Percentiles rank a stretch among this genome's conserved stretches.
Evolutionary conservation across 2,797 vertebrate species (phyloP).

Genomic region (Catamblyrhynchus diadema): DNA sequence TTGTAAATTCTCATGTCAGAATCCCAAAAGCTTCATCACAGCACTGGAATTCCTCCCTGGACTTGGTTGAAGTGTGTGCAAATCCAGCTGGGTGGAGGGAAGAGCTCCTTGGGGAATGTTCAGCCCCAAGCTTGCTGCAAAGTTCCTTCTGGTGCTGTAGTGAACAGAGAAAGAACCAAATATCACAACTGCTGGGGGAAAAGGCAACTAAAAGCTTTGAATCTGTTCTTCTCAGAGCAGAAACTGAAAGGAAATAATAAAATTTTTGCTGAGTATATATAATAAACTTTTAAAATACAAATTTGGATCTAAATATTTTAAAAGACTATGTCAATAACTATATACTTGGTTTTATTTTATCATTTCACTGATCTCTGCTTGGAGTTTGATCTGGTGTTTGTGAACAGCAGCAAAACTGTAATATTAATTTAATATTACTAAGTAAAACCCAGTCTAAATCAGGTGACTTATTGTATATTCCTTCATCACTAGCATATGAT

Average conservation of each 20-base stretch:
- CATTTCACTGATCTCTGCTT: background rate
- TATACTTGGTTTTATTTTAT: background rate
- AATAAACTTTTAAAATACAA: background rate
- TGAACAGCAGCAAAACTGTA: background rate
- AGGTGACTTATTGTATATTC: background rate
- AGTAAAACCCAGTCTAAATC: background rate
- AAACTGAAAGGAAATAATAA: background rate
- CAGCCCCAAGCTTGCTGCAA: background rate
- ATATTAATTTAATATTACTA: background rate
- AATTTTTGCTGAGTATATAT: background rate
- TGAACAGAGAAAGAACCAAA: background rate
- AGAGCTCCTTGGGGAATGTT: background rate
- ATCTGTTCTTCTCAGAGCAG: background rate
- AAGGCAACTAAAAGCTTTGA: background rate
- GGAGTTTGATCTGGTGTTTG: background rate
- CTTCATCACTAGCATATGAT: background rate
- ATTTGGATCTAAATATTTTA: background rate
- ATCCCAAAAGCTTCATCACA: accelerated
- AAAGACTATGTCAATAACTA: background rate
- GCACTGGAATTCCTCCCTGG: background rate
- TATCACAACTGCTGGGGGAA: accelerated
- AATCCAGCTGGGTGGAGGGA: background rate
- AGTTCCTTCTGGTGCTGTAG: background rate
- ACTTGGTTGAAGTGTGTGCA: background rate
- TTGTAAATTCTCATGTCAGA: background rate